phyloP scores from a whole-genome alignment of 2,113 vertebrate genomes.

The Zosterops lateralis region DNA sequence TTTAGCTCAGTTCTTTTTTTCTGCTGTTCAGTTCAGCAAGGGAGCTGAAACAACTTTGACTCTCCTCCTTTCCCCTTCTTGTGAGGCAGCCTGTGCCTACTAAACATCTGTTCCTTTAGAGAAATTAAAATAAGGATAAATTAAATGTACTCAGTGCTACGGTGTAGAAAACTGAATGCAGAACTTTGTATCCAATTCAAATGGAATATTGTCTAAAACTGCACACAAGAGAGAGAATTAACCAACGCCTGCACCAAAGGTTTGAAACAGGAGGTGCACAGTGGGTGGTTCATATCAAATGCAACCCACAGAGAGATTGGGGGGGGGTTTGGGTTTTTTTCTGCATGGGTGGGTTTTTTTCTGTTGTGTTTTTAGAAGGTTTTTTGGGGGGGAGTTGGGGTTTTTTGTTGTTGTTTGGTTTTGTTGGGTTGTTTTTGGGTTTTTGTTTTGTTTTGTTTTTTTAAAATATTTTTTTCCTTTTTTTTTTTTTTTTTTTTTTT shows the following conservation, averaged over 20 bases:
- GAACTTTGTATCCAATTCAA: neutral
- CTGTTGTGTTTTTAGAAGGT: no score
- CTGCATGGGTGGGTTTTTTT: neutral
- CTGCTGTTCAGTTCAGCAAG: conserved; percentile 36
- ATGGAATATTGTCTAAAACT: neutral
- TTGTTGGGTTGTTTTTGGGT: neutral
- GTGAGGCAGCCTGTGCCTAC: neutral
- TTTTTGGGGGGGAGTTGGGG: no score
- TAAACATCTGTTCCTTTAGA: neutral
- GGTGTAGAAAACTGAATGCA: neutral
- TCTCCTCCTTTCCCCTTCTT: neutral
- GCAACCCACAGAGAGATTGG: neutral
- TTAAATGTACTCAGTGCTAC: neutral
- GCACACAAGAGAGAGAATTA: neutral
- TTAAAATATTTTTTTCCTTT: no score
- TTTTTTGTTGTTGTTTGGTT: no score
- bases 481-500: no score
- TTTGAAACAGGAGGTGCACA: neutral
- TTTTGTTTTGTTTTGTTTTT: no score
- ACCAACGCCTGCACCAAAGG: neutral
- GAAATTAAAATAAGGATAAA: neutral
- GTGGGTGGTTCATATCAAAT: neutral
- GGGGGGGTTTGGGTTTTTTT: neutral
- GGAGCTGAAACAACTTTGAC: neutral
- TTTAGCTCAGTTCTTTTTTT: conserved; percentile 43